These are phyloP conservation scores for Drosophila paulistorum DNA, from an alignment of 1,140 invertebrate genomes.

Conservation along the genomic window DNA sequence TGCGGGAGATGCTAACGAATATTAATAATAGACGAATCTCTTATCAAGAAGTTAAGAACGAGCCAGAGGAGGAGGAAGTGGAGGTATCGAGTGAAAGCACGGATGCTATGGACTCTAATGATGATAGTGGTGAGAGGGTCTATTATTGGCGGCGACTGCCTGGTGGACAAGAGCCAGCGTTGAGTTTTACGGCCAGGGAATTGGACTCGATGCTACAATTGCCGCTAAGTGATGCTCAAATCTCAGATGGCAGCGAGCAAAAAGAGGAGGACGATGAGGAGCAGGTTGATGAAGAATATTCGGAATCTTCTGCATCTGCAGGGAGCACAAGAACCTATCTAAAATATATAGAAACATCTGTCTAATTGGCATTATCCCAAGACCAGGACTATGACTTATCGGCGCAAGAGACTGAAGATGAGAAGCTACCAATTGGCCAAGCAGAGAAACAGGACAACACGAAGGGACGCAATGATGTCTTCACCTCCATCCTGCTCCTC, in stretches of 20 bases:
- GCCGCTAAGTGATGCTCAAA: background rate
- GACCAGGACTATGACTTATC: background rate
- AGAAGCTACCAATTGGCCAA: no score
- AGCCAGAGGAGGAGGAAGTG: background rate
- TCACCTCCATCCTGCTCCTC: no score
- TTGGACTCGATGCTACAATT: constrained; percentile 21
- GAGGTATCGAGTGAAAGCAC: background rate
- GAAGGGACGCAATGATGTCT: no score
- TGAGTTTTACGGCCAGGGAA: constrained; percentile 22
- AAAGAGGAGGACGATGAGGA: background rate
- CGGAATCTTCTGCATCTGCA: no score
- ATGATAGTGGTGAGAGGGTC: background rate
- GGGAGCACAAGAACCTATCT: background rate
- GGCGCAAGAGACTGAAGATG: no score
- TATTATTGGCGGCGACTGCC: constrained; percentile 17
- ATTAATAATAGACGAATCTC: no score
- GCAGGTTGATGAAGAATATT: background rate
- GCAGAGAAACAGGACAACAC: no score
- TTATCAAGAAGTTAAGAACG: no score
- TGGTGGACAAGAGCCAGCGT: background rate
- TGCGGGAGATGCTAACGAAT: background rate
- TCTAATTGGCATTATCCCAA: background rate
- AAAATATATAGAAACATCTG: background rate
- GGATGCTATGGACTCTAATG: background rate
- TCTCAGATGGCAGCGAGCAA: background rate